These are phyloP conservation scores for Numida meleagris DNA, from an alignment of 2,113 vertebrate genomes.

Conservation along the genomic window DNA sequence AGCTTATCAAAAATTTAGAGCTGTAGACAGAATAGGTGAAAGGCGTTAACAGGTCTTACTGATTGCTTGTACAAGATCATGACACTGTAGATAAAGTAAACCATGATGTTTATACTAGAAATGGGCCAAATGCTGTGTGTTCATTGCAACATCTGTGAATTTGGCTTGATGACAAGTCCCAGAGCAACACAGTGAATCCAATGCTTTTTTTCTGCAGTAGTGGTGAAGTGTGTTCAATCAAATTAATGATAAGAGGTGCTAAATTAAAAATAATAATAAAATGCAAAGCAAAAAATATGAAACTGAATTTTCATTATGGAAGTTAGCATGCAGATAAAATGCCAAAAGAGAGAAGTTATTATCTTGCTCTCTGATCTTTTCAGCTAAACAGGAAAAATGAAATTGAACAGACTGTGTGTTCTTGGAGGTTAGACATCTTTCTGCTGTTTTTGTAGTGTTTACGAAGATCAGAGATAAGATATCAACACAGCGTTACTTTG, in stretches of 20 bases:
- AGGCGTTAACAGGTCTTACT: neutral
- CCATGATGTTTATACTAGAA: conserved; percentile 40
- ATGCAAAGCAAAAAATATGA: neutral
- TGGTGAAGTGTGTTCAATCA: neutral
- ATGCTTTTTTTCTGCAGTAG: neutral
- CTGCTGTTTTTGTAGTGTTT: neutral
- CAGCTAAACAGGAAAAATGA: neutral
- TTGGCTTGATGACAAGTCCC: conserved; percentile 31
- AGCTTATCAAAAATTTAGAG: neutral
- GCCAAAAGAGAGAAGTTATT: neutral
- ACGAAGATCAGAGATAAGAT: neutral
- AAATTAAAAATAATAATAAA: neutral
- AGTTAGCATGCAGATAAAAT: neutral
- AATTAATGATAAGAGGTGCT: neutral
- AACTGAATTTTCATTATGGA: neutral
- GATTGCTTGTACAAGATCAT: neutral
- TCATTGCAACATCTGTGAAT: conserved; percentile 55
- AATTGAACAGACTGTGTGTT: neutral
- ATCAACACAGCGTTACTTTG: neutral
- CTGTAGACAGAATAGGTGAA: neutral
- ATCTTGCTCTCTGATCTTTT: neutral
- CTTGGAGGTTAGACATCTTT: neutral
- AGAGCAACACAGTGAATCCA: conserved; percentile 16
- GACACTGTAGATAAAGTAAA: conserved; percentile 29
- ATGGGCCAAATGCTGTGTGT: neutral